Evolutionary conservation across 2,888 invertebrate species (phyloP).

Genomic region (Ennomos fuscantarius): DNA sequence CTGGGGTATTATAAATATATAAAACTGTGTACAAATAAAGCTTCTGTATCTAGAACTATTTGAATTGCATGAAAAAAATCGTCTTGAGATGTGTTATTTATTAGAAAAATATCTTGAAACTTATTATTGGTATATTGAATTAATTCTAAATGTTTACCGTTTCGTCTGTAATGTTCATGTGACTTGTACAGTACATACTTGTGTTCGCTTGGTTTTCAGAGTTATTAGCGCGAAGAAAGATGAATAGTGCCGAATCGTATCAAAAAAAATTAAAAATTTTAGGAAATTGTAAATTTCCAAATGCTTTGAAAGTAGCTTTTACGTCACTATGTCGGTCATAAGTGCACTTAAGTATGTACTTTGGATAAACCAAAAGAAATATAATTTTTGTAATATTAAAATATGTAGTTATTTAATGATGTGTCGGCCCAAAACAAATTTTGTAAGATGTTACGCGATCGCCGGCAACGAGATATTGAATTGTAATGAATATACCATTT

Average conservation of each 20-base stretch:
- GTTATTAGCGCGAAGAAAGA: slow-evolving; percentile 2
- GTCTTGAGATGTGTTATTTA: slow-evolving; percentile 13
- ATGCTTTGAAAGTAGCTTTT: slow-evolving; percentile 66
- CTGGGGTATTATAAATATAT: no score
- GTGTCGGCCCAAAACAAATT: slow-evolving; percentile 76
- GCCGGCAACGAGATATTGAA: slow-evolving; percentile 77
- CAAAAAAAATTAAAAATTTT: slow-evolving; percentile 5
- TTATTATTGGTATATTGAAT: slow-evolving; percentile 1
- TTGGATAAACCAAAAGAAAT: slow-evolving; percentile 84
- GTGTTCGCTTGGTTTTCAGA: slow-evolving; percentile 13
- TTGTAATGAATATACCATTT: slow-evolving; percentile 85
- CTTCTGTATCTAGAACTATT: no score
- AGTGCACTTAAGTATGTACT: slow-evolving; percentile 75
- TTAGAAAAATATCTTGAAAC: slow-evolving; percentile 1
- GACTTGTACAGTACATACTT: slow-evolving; percentile 17
- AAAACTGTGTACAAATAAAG: no score
- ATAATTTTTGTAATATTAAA: slow-evolving; percentile 79
- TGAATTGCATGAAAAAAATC: not conserved
- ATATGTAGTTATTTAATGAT: slow-evolving; percentile 69
- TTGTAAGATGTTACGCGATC: slow-evolving; percentile 74
- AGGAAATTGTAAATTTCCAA: slow-evolving; percentile 78
- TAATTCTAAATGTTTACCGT: slow-evolving; percentile 7
- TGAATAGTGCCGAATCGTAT: slow-evolving; percentile 32
- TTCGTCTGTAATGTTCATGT: slow-evolving; percentile 8
- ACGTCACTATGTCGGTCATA: slow-evolving; percentile 72